Conservation (phyloP, 1,140 invertebrate species). For the Samia ricini region DNA sequence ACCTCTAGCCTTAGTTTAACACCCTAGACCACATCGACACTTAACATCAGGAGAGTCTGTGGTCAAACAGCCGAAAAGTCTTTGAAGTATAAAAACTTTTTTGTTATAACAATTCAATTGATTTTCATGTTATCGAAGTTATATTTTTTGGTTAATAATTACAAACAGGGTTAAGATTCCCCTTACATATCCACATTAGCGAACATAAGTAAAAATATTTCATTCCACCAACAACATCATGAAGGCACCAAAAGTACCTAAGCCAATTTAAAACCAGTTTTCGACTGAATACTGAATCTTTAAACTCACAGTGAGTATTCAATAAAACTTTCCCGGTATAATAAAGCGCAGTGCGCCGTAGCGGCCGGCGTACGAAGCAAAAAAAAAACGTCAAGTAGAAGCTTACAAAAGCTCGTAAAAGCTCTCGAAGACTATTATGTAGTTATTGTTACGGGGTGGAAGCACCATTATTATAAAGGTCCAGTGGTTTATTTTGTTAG, state of each 20-base stretch:
- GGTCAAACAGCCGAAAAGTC: too few relatives aligned
- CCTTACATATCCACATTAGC: not conserved
- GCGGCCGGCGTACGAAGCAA: constrained; percentile 60
- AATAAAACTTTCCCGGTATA: constrained; percentile 60
- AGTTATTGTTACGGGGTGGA: constrained; percentile 76
- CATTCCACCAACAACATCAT: constrained; percentile 42
- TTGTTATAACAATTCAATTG: too few relatives aligned
- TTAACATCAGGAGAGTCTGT: too few relatives aligned
- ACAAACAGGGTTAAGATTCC: too few relatives aligned
- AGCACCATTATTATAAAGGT: constrained; percentile 73
- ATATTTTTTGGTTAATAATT: too few relatives aligned
- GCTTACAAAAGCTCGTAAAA: constrained; percentile 76
- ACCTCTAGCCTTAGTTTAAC: too few relatives aligned
- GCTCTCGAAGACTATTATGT: constrained; percentile 75
- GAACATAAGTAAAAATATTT: constrained; percentile 32
- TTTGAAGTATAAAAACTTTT: too few relatives aligned
- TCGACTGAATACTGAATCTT: constrained; percentile 40
- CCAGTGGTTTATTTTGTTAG: constrained; percentile 69
- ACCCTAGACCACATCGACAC: too few relatives aligned
- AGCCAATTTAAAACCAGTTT: constrained; percentile 41
- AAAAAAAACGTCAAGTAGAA: constrained; percentile 69
- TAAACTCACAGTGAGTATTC: constrained; percentile 57
- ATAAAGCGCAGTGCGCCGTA: constrained; percentile 50
- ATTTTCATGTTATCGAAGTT: too few relatives aligned
- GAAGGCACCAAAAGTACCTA: constrained; percentile 43